Evolutionary conservation across 2,797 vertebrate species (phyloP).

Genomic region (Buceros bicornis): DNA sequence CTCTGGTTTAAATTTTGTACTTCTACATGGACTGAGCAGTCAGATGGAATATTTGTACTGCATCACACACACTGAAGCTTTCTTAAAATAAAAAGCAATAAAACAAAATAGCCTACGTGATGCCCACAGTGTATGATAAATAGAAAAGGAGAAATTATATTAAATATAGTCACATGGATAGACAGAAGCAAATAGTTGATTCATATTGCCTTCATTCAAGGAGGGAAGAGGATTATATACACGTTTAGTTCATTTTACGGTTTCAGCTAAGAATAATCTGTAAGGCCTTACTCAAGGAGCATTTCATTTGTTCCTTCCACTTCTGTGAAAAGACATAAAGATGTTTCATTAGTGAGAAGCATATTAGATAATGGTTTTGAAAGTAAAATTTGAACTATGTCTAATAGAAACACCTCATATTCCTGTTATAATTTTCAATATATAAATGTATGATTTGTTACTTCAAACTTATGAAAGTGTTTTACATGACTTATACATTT

Average conservation of each 20-base stretch:
- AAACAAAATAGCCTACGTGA: not conserved
- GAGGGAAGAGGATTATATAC: not conserved
- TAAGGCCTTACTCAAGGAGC: not conserved
- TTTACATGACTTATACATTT: not conserved
- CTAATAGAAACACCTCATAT: not conserved
- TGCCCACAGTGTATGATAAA: not conserved
- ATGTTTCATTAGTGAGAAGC: not conserved
- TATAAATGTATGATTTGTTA: not conserved
- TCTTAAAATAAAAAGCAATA: not conserved
- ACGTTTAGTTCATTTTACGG: not conserved
- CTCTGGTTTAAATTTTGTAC: not conserved
- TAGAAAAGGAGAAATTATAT: not conserved
- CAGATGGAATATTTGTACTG: not conserved
- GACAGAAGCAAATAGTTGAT: not conserved
- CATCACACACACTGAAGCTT: not conserved
- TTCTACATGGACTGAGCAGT: not conserved
- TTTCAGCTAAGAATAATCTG: not conserved
- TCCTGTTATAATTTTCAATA: not conserved
- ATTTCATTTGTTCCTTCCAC: not conserved
- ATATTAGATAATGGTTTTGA: not conserved
- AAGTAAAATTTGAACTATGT: not conserved
- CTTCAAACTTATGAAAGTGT: not conserved
- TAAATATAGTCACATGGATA: not conserved
- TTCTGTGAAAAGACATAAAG: not conserved
- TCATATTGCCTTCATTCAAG: not conserved